These are phyloP conservation scores for Eremophila alpestris DNA, from an alignment of 2,797 vertebrate species.

Conservation along the genomic window DNA sequence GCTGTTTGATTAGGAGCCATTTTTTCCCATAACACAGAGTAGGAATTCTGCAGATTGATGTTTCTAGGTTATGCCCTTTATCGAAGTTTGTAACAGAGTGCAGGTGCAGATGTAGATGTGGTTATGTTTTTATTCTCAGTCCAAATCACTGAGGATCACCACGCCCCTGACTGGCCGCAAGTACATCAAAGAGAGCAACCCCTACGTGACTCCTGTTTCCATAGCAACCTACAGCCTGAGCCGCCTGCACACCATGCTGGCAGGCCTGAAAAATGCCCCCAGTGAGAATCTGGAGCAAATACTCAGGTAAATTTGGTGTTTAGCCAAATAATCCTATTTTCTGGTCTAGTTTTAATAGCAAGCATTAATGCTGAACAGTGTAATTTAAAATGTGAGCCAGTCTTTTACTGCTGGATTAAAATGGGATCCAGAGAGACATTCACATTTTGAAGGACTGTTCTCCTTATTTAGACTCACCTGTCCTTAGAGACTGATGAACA, in stretches of 20 bases:
- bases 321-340: not conserved
- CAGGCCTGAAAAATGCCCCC: slow-evolving; percentile 84
- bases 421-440: not conserved
- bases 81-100: not conserved
- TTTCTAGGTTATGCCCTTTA: not conserved
- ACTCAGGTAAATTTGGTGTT: slow-evolving; percentile 75
- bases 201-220: slow-evolving; percentile 79
- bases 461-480: not conserved
- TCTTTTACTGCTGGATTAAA: not conserved
- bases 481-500: not conserved
- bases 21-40: not conserved
- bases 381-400: not conserved
- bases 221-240: slow-evolving; percentile 82
- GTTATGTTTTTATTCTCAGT: slow-evolving; percentile 67
- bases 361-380: not conserved
- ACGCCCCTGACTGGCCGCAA: slow-evolving; percentile 87
- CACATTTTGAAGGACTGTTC: not conserved
- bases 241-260: slow-evolving; percentile 87
- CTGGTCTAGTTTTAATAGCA: not conserved
- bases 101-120: not conserved
- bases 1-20: not conserved
- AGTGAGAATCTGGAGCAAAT: slow-evolving; percentile 79
- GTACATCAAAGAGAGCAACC: slow-evolving; percentile 81
- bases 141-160: slow-evolving; percentile 77
- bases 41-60: not conserved